Evolutionary conservation across 1,140 invertebrate genomes (phyloP).

Genomic region (Lanistes nyassanus): DNA sequence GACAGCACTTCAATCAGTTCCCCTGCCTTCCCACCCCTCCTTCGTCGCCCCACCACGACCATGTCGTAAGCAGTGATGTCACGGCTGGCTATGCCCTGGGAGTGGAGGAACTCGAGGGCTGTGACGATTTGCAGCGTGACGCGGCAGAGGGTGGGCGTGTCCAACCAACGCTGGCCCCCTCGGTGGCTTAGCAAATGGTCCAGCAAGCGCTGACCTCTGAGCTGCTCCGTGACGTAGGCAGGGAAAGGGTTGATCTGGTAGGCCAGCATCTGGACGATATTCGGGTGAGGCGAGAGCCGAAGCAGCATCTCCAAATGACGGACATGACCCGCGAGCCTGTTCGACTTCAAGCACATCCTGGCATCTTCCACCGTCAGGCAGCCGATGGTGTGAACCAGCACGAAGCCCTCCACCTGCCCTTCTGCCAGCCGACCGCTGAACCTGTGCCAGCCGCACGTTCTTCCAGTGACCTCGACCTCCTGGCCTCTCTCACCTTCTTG

Average conservation of each 20-base stretch:
- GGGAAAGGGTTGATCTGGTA: constrained; percentile 11
- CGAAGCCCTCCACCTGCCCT: background rate
- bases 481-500: background rate
- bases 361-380: background rate
- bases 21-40: constrained; percentile 13
- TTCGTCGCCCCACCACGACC: background rate
- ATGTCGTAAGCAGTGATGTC: constrained; percentile 23
- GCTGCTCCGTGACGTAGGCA: constrained; percentile 17
- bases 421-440: background rate
- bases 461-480: background rate
- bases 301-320: constrained; percentile 13
- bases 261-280: constrained; percentile 8
- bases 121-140: constrained; percentile 7
- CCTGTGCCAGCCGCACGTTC: constrained; percentile 4
- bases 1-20: constrained; percentile 9
- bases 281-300: background rate
- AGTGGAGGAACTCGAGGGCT: constrained; percentile 13
- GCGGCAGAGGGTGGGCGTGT: constrained; percentile 6
- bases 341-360: background rate
- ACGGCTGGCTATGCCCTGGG: constrained; percentile 11
- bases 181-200: constrained; percentile 18
- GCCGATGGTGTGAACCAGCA: background rate
- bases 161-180: constrained; percentile 3
- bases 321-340: background rate
- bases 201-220: constrained; percentile 11